Conservation (phyloP, 2,113 vertebrate species). For the Geococcyx californianus region DNA sequence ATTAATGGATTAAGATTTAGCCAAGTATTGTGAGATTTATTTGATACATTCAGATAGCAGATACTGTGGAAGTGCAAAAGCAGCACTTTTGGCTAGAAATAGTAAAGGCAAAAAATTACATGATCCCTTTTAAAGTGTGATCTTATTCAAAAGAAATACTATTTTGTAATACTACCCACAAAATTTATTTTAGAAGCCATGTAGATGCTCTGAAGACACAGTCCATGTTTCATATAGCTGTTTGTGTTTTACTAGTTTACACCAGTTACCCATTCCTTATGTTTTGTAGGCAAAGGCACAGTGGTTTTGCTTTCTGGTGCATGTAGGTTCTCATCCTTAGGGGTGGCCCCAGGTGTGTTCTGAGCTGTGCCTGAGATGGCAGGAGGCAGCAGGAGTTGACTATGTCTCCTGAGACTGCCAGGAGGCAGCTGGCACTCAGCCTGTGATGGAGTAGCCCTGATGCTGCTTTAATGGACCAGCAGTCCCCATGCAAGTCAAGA, state of each 20-base stretch:
- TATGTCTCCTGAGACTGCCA: not conserved
- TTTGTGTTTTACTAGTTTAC: not conserved
- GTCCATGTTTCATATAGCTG: not conserved
- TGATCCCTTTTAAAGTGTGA: not conserved
- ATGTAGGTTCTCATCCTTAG: not conserved
- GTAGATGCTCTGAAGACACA: not conserved
- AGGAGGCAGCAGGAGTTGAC: not conserved
- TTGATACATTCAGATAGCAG: not conserved
- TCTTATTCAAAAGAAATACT: not conserved
- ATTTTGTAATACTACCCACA: not conserved
- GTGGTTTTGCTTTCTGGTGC: not conserved
- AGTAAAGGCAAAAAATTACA: not conserved
- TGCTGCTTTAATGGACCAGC: not conserved
- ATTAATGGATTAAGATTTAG: constrained; percentile 8
- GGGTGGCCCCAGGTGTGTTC: not conserved
- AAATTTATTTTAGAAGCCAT: not conserved
- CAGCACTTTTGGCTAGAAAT: not conserved
- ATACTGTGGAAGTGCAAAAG: not conserved
- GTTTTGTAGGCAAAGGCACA: not conserved
- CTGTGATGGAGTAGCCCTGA: not conserved
- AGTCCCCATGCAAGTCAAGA: not conserved
- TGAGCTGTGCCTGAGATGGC: not conserved
- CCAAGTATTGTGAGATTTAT: not conserved
- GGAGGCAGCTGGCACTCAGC: not conserved
- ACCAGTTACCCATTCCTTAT: not conserved